These are phyloP conservation scores for Helicorthomorpha holstii DNA, from an alignment of 1,140 invertebrate species.

Conservation along the genomic window DNA sequence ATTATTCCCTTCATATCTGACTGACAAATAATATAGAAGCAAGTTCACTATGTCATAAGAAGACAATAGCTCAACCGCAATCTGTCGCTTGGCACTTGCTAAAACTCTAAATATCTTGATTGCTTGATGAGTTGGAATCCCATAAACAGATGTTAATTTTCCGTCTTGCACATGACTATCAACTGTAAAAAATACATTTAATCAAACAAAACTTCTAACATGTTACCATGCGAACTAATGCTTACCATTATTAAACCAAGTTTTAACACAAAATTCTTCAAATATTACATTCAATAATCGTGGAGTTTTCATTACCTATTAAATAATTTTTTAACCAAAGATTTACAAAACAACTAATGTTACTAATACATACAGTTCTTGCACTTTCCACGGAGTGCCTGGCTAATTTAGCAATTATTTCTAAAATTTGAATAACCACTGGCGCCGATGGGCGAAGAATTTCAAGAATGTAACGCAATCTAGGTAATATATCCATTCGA, in stretches of 20 bases:
- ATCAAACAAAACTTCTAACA: background rate
- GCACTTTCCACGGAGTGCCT: constrained; percentile 25
- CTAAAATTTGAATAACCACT: constrained; percentile 22
- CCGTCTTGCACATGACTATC: background rate
- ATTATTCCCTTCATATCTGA: constrained; percentile 16
- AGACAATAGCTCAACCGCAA: constrained; percentile 21
- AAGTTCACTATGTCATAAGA: constrained; percentile 15
- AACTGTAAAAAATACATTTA: constrained; percentile 3
- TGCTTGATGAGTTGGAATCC: constrained; percentile 21
- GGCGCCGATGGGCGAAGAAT: constrained; percentile 19
- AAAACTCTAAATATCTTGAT: constrained; percentile 26
- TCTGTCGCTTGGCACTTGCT: constrained; percentile 21
- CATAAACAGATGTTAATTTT: constrained; percentile 14
- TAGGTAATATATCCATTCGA: constrained; percentile 56
- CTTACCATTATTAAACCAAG: constrained; percentile 1
- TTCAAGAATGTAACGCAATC: constrained; percentile 31
- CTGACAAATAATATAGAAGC: constrained; percentile 14
- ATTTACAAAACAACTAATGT: background rate
- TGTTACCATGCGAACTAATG: background rate
- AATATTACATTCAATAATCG: constrained; percentile 13
- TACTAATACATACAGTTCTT: constrained; percentile 18
- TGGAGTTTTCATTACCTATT: background rate
- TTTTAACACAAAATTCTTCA: constrained; percentile 21
- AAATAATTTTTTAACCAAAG: background rate
- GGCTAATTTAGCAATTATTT: constrained; percentile 24